A percentile compares a stretch with the other conserved stretches of the same genome.
These are phyloP conservation scores for Mongoloraphidia duomilia DNA, from an alignment of 2,888 invertebrate species.

Conservation along the genomic window DNA sequence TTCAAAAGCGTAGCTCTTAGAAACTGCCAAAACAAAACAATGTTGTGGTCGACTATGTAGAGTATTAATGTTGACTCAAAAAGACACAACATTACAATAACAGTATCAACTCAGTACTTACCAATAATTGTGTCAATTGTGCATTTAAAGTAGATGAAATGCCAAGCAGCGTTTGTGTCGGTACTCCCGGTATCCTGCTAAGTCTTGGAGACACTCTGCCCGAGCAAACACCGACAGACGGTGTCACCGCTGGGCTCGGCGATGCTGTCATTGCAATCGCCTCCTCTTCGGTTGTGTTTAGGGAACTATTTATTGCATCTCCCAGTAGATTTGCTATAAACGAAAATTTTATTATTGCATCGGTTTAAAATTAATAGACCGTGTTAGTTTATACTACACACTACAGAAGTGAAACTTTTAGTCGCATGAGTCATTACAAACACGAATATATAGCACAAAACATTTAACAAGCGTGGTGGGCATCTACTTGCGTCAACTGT, in stretches of 20 bases:
- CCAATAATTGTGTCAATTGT: conserved; percentile 56
- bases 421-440: too few species aligned
- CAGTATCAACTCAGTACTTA: conserved; percentile 24
- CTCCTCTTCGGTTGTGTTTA: conserved; percentile 40
- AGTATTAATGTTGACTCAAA: too few species aligned
- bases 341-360: conserved; percentile 1
- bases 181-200: conserved; percentile 39
- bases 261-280: conserved; percentile 35
- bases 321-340: conserved; percentile 37
- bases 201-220: conserved; percentile 30
- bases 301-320: conserved; percentile 38
- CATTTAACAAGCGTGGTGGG: too few species aligned
- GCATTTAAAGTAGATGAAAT: conserved; percentile 47
- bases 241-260: conserved; percentile 24
- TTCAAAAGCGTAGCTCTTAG: too few species aligned
- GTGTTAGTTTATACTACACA: too few species aligned
- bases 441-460: too few species aligned
- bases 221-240: conserved; percentile 18
- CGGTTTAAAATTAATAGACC: neutral
- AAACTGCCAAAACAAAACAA: too few species aligned
- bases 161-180: conserved; percentile 43
- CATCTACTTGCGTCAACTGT: too few species aligned
- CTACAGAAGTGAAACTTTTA: too few species aligned
- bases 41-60: too few species aligned
- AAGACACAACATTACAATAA: neutral